phyloP scores from a whole-genome alignment of 1,140 invertebrate species.

The Bombus pyrosoma region DNA sequence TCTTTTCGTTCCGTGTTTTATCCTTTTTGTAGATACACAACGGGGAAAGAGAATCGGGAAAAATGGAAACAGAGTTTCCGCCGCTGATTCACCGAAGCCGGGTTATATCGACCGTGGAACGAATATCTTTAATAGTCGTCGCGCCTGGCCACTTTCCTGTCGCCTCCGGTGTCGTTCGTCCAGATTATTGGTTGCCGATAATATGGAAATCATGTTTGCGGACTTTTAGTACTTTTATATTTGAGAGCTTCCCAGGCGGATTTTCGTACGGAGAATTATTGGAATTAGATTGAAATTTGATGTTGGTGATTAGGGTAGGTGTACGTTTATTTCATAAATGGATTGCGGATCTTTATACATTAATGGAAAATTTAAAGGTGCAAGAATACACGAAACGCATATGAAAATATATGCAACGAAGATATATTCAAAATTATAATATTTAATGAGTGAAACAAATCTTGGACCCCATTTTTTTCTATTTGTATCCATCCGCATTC shows the following conservation, averaged over 20 bases:
- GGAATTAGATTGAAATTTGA: background rate
- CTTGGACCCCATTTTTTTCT: too few relatives aligned
- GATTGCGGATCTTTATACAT: too few relatives aligned
- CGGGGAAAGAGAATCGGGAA: background rate
- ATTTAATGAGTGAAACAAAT: background rate
- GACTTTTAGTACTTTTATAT: background rate
- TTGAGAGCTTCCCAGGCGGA: background rate
- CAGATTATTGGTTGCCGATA: slow-evolving; percentile 6
- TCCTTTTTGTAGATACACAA: slow-evolving; percentile 5
- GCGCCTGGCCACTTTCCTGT: background rate
- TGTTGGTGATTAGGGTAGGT: too few relatives aligned
- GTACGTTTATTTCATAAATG: background rate
- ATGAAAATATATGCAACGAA: too few relatives aligned
- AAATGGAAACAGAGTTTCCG: background rate
- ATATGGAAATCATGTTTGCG: background rate
- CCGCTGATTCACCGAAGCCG: background rate
- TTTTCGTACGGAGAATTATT: background rate
- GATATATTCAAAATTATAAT: background rate
- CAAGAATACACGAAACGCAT: too few relatives aligned
- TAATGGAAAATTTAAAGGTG: too few relatives aligned
- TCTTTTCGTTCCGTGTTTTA: background rate
- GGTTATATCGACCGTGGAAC: background rate
- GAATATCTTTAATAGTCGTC: background rate
- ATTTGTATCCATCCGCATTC: too few relatives aligned
- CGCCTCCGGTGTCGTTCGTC: background rate